Base-by-base conservation (phyloP, 1,140 invertebrate genomes). In the Lanistes nyassanus region DNA sequence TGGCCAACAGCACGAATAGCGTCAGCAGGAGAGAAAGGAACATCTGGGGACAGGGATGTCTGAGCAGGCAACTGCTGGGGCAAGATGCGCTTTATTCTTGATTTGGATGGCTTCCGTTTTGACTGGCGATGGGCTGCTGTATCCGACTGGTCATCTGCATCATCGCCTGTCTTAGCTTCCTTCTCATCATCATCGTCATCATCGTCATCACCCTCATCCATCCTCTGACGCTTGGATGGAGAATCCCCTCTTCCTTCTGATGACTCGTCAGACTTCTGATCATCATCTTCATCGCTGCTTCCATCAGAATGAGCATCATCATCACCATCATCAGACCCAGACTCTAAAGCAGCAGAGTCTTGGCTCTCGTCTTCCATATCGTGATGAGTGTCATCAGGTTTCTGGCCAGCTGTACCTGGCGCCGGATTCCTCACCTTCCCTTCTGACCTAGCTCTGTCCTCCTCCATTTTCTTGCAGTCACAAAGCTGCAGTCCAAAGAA, bases 21-120 rank as follows among this genome's bases (percentile, higher is more conserved):
- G 65, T 66, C 36, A 23, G 23, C 26, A 65, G 42, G 36, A n/a
- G 72, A 39, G 29, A 51, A 23, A 0, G 47, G 2, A 37, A 39
- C 42, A 19, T 73, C 71, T 53, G 60, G 60, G 74, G 64, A 70
- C 62, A 74, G 36, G 55, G 31, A 23, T 3, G 65, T 39, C 19
- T 37, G 55, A 16, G 70, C 51, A 6, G 70, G 34, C 23, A 42
- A 26, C 5, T 72, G 55, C 56, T 72, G 70, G 26, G 70, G 70
- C 1, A 72, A 31, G 34, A 79, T 79, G 34, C 75, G 77, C 56
- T 79, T 79, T 51, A 79, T 79, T 37, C 71, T 74, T 11, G 77
- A 76, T 64, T 79, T 79, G 37, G 77, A 79, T 36, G 77, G 77
- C 29, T 79, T 79, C 55, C 77, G 34, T 51, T 79, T 79, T 26